Evolutionary conservation across 1,140 invertebrate genomes (phyloP), one percentile per base, ranked within the genome.

Genomic region (Drosophila tristis): DNA sequence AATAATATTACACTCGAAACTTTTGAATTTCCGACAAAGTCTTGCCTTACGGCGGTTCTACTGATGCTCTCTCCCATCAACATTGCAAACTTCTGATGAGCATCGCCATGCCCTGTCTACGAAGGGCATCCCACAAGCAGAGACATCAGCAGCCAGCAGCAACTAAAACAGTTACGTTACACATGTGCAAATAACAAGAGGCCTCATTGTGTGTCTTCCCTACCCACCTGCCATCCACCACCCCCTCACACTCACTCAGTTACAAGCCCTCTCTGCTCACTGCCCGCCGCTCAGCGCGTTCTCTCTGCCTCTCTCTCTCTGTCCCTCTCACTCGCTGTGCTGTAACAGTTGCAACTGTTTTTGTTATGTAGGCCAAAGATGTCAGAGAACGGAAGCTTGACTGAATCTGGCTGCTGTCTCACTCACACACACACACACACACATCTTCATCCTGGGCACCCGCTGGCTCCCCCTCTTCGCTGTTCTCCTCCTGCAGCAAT

Each of bases 271-370:
- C 23, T 45, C 47, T 39, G 0, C 20, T 2, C 20, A 20, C 16
- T n/a, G 5, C 13, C 23, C 31, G 5, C 42, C 35, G 29, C 60
- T 44, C 63, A 43, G 35, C 31, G 15, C 48, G 3, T 7, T 42
- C 26, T 7, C 42, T 59, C 29, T 29, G 29, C 26, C 50, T 29
- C 5, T 20, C 44, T 20, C n/a, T 44, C 43, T 11, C 25, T 25
- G 44, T 60, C 35, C 29, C 55, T 16, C 39, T 39, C 9, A 25
- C 68, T 15, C 11, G 45, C 31, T 51, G 54, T 59, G 64, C 62
- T 71, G 78, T 77, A 82, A 76, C 84, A 78, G 84, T 78, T 87
- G 82, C 82, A 87, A 76, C 74, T 87, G 84, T 79, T 87, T 87
- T 87, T 77, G 75, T 75, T 87, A 89, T 87, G 82, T 87, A 87